A percentile compares a stretch with the other conserved stretches of the same genome.
Conservation (phyloP, 1,140 invertebrate species). For the Drosophila pseudoobscura region DNA sequence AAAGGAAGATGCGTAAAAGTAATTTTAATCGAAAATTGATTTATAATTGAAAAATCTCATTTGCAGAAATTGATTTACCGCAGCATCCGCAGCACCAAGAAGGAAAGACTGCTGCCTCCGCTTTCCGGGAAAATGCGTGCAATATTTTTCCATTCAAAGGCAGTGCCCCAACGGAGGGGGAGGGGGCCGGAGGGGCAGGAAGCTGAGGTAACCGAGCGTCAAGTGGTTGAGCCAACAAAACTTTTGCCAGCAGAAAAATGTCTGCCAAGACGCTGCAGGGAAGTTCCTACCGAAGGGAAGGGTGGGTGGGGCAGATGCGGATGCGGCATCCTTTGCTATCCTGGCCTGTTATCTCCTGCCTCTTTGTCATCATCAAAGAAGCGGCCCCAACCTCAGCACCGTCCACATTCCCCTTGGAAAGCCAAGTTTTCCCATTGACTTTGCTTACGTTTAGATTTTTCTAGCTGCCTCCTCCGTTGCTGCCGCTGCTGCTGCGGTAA, state of each 20-base stretch:
- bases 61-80: slow-evolving; percentile 83
- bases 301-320: slow-evolving; percentile 1
- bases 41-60: slow-evolving; percentile 83
- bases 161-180: slow-evolving; percentile 1
- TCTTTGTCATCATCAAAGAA: slow-evolving; percentile 63
- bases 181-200: slow-evolving; percentile 1
- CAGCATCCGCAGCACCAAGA: slow-evolving; percentile 65
- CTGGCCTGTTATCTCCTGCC: slow-evolving; percentile 13
- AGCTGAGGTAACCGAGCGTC: slow-evolving; percentile 68
- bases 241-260: slow-evolving; percentile 72
- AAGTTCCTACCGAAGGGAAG: slow-evolving; percentile 18
- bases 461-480: slow-evolving; percentile 36
- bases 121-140: slow-evolving; percentile 60
- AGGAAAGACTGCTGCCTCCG: slow-evolving; percentile 2
- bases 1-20: slow-evolving; percentile 77
- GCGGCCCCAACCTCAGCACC: slow-evolving; percentile 30
- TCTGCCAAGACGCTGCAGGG: slow-evolving; percentile 52
- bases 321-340: slow-evolving; percentile 19
- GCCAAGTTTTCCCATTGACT: slow-evolving; percentile 81
- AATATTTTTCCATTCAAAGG: slow-evolving; percentile 68
- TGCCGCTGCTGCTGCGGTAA: slow-evolving; percentile 46
- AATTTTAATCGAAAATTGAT: slow-evolving; percentile 83
- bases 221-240: slow-evolving; percentile 76
- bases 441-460: slow-evolving; percentile 82
- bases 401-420: slow-evolving; percentile 8